Conservation (phyloP, 2,888 invertebrate species). For the Melieria omissa region DNA sequence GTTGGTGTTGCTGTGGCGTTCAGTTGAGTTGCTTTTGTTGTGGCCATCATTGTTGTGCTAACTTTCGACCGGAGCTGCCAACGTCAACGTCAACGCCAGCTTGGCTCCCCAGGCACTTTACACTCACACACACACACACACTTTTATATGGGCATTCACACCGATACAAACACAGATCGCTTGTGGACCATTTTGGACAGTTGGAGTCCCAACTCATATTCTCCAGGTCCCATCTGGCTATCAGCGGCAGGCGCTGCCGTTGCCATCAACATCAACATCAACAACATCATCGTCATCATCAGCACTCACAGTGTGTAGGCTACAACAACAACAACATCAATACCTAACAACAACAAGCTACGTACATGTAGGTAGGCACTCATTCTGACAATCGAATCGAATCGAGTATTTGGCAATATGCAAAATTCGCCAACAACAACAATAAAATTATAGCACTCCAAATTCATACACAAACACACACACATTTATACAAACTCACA, state of each 20-base stretch:
- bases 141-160: background rate
- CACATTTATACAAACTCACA: background rate
- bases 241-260: constrained; percentile 23
- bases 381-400: too few relatives aligned
- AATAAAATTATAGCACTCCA: background rate
- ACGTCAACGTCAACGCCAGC: background rate
- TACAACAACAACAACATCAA: background rate
- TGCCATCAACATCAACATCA: constrained; percentile 14
- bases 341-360: background rate
- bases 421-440: constrained; percentile 18
- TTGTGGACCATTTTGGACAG: too few relatives aligned
- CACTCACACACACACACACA: background rate
- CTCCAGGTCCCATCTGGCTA: constrained; percentile 40
- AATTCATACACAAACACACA: background rate
- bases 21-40: too few relatives aligned
- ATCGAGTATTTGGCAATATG: constrained; percentile 18
- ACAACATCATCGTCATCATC: background rate
- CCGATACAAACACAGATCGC: background rate
- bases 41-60: too few relatives aligned
- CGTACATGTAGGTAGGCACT: too few relatives aligned
- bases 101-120: background rate
- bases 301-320: background rate
- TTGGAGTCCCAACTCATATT: constrained; percentile 34
- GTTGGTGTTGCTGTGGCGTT: too few relatives aligned
- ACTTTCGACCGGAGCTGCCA: too few relatives aligned